Percentiles rank a stretch among this genome's conserved stretches.
These are phyloP conservation scores for Ophion ventricosus DNA, from an alignment of 2,888 invertebrate species.

Conservation along the genomic window DNA sequence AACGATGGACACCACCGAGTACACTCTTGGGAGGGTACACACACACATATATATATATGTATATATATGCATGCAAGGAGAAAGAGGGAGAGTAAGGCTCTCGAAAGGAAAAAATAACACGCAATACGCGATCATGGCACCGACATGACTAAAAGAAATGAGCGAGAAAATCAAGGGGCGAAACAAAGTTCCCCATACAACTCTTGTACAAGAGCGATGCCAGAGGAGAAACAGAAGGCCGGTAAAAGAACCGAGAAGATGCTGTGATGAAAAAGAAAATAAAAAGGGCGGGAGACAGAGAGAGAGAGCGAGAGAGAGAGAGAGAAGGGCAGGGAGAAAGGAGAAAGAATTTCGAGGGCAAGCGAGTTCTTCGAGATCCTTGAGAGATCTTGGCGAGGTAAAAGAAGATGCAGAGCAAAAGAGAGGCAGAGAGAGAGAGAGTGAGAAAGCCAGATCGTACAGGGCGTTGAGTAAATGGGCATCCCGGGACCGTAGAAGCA, in stretches of 20 bases:
- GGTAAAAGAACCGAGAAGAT: conserved; percentile 44
- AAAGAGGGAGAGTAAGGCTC: conserved; percentile 11
- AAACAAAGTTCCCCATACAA: conserved; percentile 54
- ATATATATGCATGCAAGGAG: neutral
- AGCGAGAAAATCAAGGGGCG: conserved; percentile 45
- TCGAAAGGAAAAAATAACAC: conserved; percentile 51
- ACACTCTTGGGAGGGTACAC: conserved; percentile 42
- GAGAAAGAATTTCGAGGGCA: conserved; percentile 72
- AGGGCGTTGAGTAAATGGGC: conserved; percentile 58
- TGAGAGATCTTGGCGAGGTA: conserved; percentile 61
- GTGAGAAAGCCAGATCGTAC: conserved; percentile 40
- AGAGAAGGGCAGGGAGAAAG: conserved; percentile 51
- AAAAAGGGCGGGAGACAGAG: conserved; percentile 6
- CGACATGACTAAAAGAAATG: conserved; percentile 19
- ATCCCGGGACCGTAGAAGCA: conserved; percentile 51
- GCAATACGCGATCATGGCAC: conserved; percentile 47
- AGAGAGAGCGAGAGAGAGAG: conserved; percentile 9
- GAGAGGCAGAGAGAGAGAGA: conserved; percentile 37
- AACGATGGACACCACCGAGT: conserved; percentile 40
- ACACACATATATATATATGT: no score
- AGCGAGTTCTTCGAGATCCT: conserved; percentile 64
- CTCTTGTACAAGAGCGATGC: conserved; percentile 21
- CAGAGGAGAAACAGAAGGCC: conserved; percentile 64
- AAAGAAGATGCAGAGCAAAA: neutral
- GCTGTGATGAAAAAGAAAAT: conserved; percentile 39